A percentile compares a stretch with the other conserved stretches of the same genome.
Conservation (phyloP, 2,797 vertebrate species). For the Picus viridis region DNA sequence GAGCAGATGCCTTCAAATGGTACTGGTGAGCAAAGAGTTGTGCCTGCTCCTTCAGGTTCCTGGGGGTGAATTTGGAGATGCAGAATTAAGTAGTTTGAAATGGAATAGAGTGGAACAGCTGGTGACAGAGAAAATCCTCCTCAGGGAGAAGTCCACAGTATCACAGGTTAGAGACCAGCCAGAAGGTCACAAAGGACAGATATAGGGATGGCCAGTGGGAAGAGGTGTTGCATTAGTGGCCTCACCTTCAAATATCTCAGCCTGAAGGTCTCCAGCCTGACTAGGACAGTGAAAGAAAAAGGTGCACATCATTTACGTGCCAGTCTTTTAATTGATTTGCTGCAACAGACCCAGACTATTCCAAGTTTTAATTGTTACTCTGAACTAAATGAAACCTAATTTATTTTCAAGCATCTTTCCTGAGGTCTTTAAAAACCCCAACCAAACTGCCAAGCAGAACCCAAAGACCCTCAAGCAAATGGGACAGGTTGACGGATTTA, state of each 20-base stretch:
- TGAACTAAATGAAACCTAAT: slow-evolving; percentile 31
- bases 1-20: background rate
- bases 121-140: background rate
- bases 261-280: background rate
- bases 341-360: background rate
- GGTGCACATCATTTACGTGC: background rate
- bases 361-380: slow-evolving; percentile 52
- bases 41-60: background rate
- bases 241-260: background rate
- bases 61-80: background rate
- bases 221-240: background rate
- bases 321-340: slow-evolving; percentile 54
- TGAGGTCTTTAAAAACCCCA: background rate
- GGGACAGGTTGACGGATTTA: background rate
- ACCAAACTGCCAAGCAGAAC: background rate
- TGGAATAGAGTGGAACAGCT: background rate
- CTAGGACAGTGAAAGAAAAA: background rate
- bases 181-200: background rate
- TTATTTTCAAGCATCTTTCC: slow-evolving; percentile 22
- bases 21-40: background rate
- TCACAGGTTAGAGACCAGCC: background rate
- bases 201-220: background rate
- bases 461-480: slow-evolving; percentile 10
- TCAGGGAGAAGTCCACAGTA: background rate
- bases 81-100: background rate